phyloP scores from a whole-genome alignment of 1,140 invertebrate genomes.

The Cydia pomonella region DNA sequence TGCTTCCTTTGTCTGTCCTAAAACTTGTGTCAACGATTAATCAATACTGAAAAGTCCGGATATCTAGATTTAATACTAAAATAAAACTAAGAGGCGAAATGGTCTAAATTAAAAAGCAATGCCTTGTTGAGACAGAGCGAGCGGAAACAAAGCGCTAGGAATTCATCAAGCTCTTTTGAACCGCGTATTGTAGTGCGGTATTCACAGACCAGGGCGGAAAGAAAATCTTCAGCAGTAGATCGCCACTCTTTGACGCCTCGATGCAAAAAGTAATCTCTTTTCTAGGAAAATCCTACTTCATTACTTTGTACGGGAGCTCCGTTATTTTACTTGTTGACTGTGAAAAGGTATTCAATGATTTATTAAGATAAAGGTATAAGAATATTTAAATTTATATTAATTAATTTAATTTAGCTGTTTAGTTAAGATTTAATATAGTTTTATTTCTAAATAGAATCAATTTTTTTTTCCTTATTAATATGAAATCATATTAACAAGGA shows the following conservation, averaged over 20 bases:
- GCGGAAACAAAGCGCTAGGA: conserved; percentile 74
- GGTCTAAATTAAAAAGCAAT: conserved; percentile 79
- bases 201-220: conserved; percentile 74
- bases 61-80: conserved; percentile 74
- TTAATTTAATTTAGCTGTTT: too few species aligned
- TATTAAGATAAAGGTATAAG: conserved; percentile 54
- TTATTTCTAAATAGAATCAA: too few species aligned
- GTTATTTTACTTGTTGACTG: conserved; percentile 73
- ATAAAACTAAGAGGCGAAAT: conserved; percentile 72
- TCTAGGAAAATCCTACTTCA: conserved; percentile 69
- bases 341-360: conserved; percentile 69
- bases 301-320: conserved; percentile 64
- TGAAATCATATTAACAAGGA: too few species aligned
- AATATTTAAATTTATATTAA: too few species aligned
- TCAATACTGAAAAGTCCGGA: conserved; percentile 52
- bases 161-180: conserved; percentile 80
- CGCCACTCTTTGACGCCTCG: conserved; percentile 76
- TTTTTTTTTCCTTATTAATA: too few species aligned
- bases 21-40: conserved; percentile 24
- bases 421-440: too few species aligned
- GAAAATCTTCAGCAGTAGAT: conserved; percentile 73
- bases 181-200: conserved; percentile 72
- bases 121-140: conserved; percentile 72
- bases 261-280: conserved; percentile 74
- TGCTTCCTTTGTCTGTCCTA: background rate